These are phyloP conservation scores for Phyllostomus hastatus DNA, from an alignment of 2,113 vertebrate species.

Conservation along the genomic window DNA sequence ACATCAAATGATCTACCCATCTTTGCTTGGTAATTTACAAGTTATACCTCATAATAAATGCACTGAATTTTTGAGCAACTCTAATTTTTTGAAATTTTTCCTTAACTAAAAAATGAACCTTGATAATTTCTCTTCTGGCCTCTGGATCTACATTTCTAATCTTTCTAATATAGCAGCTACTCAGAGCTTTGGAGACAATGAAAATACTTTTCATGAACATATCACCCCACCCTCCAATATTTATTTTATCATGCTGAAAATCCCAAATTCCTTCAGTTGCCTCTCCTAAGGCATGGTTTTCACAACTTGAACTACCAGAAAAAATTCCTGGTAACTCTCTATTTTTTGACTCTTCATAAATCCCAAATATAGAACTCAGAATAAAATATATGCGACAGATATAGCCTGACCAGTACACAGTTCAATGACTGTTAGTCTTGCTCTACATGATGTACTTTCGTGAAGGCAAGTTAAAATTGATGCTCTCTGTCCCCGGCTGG, in stretches of 20 bases:
- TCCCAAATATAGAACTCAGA: not conserved
- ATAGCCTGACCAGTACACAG: not conserved
- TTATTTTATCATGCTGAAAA: not conserved
- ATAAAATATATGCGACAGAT: not conserved
- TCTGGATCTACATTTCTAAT: not conserved
- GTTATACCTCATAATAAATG: not conserved
- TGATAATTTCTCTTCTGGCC: not conserved
- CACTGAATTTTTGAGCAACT: not conserved
- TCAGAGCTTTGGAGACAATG: not conserved
- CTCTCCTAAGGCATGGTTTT: not conserved
- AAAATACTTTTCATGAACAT: not conserved
- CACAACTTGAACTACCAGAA: not conserved
- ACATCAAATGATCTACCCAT: not conserved
- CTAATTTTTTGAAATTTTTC: not conserved
- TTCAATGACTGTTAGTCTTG: not conserved
- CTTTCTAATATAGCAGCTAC: not conserved
- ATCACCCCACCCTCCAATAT: not conserved
- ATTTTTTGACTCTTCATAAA: not conserved
- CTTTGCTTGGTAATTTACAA: not conserved
- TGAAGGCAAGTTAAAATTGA: not conserved
- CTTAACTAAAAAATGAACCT: not conserved
- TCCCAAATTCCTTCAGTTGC: not conserved
- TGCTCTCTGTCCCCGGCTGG: not conserved
- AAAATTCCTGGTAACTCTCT: not conserved
- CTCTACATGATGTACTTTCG: not conserved